A percentile compares a stretch with the other conserved stretches of the same genome.
Evolutionary conservation across 2,888 invertebrate species (phyloP).

Genomic region (Apotomis turbidana): DNA sequence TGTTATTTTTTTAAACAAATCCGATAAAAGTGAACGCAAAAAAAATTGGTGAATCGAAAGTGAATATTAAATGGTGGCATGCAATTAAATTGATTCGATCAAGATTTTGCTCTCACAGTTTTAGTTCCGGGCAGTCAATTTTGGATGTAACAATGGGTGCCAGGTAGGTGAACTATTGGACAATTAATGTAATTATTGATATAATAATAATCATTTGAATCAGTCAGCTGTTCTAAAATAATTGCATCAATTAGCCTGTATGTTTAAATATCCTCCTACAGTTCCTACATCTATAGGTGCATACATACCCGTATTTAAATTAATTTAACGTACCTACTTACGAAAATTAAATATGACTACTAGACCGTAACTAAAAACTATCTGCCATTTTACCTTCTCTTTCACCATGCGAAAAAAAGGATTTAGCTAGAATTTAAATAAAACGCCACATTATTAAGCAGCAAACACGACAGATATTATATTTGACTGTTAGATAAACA

Average conservation of each 20-base stretch:
- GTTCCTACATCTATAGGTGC: too few relatives aligned
- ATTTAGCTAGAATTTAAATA: too few relatives aligned
- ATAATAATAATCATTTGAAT: not conserved
- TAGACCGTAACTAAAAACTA: too few relatives aligned
- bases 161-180: constrained; percentile 59
- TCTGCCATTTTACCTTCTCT: too few relatives aligned
- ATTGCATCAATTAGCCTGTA: too few relatives aligned
- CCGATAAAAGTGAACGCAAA: constrained; percentile 43
- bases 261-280: too few relatives aligned
- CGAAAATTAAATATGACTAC: too few relatives aligned
- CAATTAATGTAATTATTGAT: not conserved
- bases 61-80: constrained; percentile 50
- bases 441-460: too few relatives aligned
- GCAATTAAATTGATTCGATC: constrained; percentile 37
- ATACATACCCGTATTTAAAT: too few relatives aligned
- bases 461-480: not conserved
- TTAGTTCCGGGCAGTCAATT: constrained; percentile 48
- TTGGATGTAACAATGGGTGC: constrained; percentile 63
- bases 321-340: too few relatives aligned
- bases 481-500: not conserved
- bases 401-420: too few relatives aligned
- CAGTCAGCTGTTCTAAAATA: not conserved
- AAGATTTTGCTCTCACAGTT: constrained; percentile 45
- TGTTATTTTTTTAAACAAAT: constrained; percentile 39
- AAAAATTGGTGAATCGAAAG: constrained; percentile 54